A percentile compares a stretch with the other conserved stretches of the same genome.
phyloP scores from a whole-genome alignment of 2,888 invertebrate species.

The Esperia sulphurella region DNA sequence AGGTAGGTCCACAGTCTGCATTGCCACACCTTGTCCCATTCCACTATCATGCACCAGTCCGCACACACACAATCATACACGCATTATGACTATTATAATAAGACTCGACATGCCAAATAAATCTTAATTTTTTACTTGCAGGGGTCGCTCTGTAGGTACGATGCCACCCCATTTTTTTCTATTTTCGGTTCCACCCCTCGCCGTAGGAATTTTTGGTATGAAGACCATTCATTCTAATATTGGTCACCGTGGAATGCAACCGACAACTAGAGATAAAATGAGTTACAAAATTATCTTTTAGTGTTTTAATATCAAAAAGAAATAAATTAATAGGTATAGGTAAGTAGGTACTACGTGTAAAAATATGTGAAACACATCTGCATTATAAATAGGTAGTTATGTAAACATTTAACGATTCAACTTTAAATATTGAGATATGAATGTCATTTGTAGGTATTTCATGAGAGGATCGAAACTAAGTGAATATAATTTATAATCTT shows the following conservation, averaged over 20 bases:
- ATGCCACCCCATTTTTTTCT: constrained; percentile 60
- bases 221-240: constrained; percentile 39
- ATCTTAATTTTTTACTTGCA: constrained; percentile 69
- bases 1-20: no score
- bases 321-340: no score
- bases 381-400: no score
- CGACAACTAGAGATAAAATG: background rate
- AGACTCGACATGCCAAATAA: constrained; percentile 55
- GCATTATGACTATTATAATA: constrained; percentile 52
- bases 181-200: constrained; percentile 49
- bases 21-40: constrained; percentile 3
- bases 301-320: no score
- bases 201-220: constrained; percentile 17
- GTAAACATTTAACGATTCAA: no score
- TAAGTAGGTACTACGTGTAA: no score
- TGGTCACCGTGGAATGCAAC: constrained; percentile 28
- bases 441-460: no score
- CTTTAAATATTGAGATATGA: no score
- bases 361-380: no score
- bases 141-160: constrained; percentile 41
- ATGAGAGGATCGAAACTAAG: no score
- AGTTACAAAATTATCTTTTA: background rate
- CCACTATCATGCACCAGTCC: constrained; percentile 16
- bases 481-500: no score
- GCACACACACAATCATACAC: constrained; percentile 31